Evolutionary conservation across 2,888 invertebrate genomes (phyloP).

Genomic region (Aporophyla lueneburgensis): DNA sequence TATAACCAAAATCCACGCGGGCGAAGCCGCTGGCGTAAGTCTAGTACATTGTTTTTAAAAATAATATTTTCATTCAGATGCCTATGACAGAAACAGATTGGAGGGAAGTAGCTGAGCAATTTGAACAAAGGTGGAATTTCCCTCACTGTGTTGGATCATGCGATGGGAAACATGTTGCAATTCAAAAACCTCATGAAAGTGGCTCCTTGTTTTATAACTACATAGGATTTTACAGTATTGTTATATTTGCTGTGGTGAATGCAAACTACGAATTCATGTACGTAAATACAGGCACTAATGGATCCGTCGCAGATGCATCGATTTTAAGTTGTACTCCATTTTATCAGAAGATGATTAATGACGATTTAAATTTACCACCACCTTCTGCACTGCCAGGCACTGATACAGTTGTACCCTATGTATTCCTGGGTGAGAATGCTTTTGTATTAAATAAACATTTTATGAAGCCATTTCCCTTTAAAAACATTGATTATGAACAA

Average conservation of each 20-base stretch:
- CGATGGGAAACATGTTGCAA: constrained; percentile 63
- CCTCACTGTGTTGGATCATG: constrained; percentile 52
- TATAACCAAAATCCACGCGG: not conserved
- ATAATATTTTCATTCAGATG: constrained; percentile 46
- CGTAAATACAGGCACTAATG: constrained; percentile 49
- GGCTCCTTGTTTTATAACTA: constrained; percentile 62
- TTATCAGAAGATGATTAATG: constrained; percentile 39
- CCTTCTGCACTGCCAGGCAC: too few relatives aligned
- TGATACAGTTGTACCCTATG: too few relatives aligned
- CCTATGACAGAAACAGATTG: constrained; percentile 51
- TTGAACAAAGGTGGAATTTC: constrained; percentile 58
- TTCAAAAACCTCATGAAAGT: constrained; percentile 57
- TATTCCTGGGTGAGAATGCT: too few relatives aligned
- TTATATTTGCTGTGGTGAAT: constrained; percentile 54
- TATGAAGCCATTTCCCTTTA: too few relatives aligned
- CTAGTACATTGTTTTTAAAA: not conserved
- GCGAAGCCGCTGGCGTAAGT: too few relatives aligned
- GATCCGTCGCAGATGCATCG: constrained; percentile 29
- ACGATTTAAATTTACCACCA: constrained; percentile 31
- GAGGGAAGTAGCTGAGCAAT: constrained; percentile 47
- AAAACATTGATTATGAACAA: too few relatives aligned
- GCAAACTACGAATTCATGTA: constrained; percentile 58
- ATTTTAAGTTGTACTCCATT: constrained; percentile 38
- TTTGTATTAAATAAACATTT: too few relatives aligned
- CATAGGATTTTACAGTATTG: constrained; percentile 56